Evolutionary conservation across 2,797 vertebrate genomes (phyloP).

Genomic region (Sphenodon punctatus): DNA sequence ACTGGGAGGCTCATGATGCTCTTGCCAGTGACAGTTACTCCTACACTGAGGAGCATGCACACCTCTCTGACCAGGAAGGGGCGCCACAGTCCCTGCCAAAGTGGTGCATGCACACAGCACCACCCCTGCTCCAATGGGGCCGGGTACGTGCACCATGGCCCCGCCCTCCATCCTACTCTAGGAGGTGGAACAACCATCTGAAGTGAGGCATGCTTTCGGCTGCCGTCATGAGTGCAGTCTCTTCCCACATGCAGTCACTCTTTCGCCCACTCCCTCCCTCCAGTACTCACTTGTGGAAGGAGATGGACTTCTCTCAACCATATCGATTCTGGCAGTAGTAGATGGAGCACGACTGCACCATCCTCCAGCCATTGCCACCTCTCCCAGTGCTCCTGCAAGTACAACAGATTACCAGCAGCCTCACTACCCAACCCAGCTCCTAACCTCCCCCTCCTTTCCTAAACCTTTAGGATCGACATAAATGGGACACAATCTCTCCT

Average conservation of each 20-base stretch:
- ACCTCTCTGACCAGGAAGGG: too few relatives aligned
- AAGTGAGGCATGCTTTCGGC: too few relatives aligned
- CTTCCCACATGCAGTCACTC: background rate
- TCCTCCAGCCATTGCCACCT: too few relatives aligned
- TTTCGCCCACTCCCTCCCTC: background rate
- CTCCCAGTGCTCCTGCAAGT: too few relatives aligned
- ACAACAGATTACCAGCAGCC: too few relatives aligned
- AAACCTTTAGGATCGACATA: background rate
- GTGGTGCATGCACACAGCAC: background rate
- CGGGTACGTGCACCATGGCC: background rate
- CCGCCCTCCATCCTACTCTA: too few relatives aligned
- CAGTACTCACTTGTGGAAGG: slow-evolving; percentile 94
- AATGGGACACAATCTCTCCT: slow-evolving; percentile 69
- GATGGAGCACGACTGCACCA: slow-evolving; percentile 96
- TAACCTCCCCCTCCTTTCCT: background rate
- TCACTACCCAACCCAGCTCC: background rate
- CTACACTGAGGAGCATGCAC: background rate
- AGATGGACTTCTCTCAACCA: slow-evolving; percentile 92
- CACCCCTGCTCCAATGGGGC: background rate
- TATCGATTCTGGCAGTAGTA: slow-evolving; percentile 97
- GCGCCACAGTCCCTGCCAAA: too few relatives aligned
- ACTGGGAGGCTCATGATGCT: background rate
- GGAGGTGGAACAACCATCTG: too few relatives aligned
- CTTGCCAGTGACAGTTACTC: background rate
- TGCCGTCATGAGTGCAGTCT: background rate